Conservation (phyloP, 1,140 invertebrate genomes). For the fruit fly (Drosophila melanogaster) region DNA sequence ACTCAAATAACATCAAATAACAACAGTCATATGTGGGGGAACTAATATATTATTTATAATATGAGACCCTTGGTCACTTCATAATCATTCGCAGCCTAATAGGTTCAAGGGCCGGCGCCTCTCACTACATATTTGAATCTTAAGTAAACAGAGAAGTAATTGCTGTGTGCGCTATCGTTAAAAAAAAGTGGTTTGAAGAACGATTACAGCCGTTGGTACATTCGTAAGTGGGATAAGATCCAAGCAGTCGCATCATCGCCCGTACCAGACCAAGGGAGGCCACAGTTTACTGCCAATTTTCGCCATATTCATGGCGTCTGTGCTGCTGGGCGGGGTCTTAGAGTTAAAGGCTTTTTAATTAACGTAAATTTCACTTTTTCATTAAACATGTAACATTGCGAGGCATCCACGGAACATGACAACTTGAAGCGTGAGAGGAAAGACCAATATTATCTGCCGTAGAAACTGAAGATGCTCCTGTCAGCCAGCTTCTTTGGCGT, state of each 20-base stretch:
- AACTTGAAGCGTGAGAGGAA: slow-evolving; percentile 4
- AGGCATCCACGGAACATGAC: slow-evolving; percentile 21
- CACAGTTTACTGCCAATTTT: slow-evolving; percentile 72
- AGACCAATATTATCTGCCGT: slow-evolving; percentile 7
- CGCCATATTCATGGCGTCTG: slow-evolving; percentile 59
- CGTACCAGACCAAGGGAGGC: slow-evolving; percentile 23
- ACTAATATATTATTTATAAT: neutral
- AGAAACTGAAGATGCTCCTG: slow-evolving; percentile 6
- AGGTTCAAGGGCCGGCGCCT: slow-evolving; percentile 1
- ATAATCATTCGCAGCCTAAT: neutral
- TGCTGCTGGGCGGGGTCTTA: slow-evolving; percentile 6
- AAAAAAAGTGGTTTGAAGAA: slow-evolving; percentile 47
- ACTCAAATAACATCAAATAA: too few relatives aligned
- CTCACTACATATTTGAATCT: slow-evolving; percentile 12
- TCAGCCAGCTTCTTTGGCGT: slow-evolving; percentile 24
- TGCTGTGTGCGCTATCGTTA: slow-evolving; percentile 53
- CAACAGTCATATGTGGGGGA: too few relatives aligned
- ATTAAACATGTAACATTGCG: slow-evolving; percentile 51
- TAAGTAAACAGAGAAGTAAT: slow-evolving; percentile 51
- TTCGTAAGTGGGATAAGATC: slow-evolving; percentile 31
- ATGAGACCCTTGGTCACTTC: neutral
- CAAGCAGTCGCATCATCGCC: slow-evolving; percentile 53
- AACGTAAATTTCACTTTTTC: slow-evolving; percentile 75
- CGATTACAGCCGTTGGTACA: slow-evolving; percentile 43
- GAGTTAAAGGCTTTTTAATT: slow-evolving; percentile 71